A percentile compares a stretch with the other conserved stretches of the same genome.
Evolutionary conservation across 2,113 vertebrate genomes (phyloP).

Genomic region (Lagopus muta): DNA sequence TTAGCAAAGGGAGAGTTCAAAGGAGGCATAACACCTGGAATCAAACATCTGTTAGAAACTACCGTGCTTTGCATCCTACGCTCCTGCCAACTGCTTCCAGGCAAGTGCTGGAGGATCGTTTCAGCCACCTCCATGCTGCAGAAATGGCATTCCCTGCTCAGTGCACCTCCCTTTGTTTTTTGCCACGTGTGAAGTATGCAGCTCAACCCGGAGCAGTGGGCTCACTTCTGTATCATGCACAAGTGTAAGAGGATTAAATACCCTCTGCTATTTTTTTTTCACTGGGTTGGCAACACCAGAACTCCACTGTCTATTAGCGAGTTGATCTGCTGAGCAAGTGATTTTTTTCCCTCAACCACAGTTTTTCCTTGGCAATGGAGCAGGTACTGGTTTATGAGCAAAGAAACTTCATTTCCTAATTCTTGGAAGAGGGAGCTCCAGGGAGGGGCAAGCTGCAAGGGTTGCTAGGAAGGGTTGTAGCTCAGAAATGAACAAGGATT

Average conservation of each 20-base stretch:
- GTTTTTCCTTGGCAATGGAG: conserved; percentile 31
- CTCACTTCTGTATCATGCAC: neutral
- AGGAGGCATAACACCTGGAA: conserved; percentile 68
- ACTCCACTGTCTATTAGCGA: conserved; percentile 19
- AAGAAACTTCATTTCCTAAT: conserved; percentile 54
- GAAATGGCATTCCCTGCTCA: conserved; percentile 24
- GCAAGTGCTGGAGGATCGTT: conserved; percentile 32
- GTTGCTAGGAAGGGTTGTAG: neutral
- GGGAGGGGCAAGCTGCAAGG: conserved; percentile 6
- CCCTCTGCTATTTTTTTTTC: neutral
- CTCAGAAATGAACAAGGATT: neutral
- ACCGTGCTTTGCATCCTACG: conserved; percentile 50
- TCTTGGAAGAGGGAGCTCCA: conserved; percentile 48
- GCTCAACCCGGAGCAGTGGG: neutral
- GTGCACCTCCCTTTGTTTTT: neutral
- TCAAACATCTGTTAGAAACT: conserved; percentile 59
- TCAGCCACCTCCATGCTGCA: conserved; percentile 13
- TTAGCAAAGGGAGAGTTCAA: conserved; percentile 37
- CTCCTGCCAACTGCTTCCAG: conserved; percentile 52
- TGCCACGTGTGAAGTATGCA: neutral
- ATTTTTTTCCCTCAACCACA: conserved; percentile 9
- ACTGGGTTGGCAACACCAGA: neutral
- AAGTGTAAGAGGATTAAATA: neutral
- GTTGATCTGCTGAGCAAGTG: conserved; percentile 51
- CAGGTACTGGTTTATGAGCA: conserved; percentile 18